A percentile compares a stretch with the other conserved stretches of the same genome.
Conservation (phyloP, 2,888 invertebrate genomes). For the Diploptera punctata region DNA sequence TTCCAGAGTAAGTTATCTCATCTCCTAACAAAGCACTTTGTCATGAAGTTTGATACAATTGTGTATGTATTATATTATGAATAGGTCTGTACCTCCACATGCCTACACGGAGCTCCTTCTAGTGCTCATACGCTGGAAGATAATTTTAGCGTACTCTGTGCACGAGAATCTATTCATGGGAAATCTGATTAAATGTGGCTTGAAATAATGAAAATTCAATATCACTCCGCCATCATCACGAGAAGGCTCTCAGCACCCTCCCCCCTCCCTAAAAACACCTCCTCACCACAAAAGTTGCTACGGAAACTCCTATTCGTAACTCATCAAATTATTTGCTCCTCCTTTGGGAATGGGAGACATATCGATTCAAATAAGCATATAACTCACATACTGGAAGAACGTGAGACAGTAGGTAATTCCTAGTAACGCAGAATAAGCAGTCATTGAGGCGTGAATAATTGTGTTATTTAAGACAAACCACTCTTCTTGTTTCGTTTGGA, state of each 20-base stretch:
- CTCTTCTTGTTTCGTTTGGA: no score
- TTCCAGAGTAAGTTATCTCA: no score
- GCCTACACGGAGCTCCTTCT: not conserved
- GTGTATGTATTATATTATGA: no score
- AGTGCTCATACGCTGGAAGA: not conserved
- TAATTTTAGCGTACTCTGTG: not conserved
- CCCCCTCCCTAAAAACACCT: not conserved
- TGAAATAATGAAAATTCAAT: conserved; percentile 10
- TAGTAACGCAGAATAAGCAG: no score
- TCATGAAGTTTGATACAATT: no score
- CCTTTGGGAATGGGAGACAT: not conserved
- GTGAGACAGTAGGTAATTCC: no score
- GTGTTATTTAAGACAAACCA: no score
- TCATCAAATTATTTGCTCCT: not conserved
- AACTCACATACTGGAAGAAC: no score
- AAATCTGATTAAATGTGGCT: conserved; percentile 9
- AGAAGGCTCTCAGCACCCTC: not conserved
- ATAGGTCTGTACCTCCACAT: not conserved
- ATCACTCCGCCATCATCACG: conserved; percentile 6
- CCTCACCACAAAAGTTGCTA: not conserved
- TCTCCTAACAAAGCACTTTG: no score
- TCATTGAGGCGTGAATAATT: no score
- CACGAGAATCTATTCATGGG: not conserved
- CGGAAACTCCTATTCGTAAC: not conserved
- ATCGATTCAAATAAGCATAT: not conserved